Conservation (phyloP, 2,113 vertebrate species). For the Butastur rufipennis region DNA sequence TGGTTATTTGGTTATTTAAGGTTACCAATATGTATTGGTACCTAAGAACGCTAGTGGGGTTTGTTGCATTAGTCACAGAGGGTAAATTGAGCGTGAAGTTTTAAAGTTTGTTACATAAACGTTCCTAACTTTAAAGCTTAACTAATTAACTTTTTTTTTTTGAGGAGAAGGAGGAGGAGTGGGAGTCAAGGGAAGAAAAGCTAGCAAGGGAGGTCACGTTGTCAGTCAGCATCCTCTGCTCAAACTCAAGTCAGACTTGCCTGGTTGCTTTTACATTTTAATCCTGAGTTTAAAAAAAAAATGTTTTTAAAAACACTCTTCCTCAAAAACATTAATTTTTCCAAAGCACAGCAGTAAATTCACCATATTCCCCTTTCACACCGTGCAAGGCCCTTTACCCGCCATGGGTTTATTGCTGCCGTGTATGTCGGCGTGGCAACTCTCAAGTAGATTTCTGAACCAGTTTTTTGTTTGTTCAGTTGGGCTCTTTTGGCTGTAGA, state of each 20-base stretch:
- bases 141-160: no score
- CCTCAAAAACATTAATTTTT: background rate
- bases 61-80: accelerated
- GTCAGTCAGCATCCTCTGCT: no score
- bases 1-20: no score
- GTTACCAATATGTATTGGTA: no score
- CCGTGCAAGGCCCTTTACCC: no score
- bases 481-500: no score
- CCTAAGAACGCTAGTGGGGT: background rate
- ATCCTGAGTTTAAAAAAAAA: background rate
- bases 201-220: background rate
- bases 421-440: accelerated
- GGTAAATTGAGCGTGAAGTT: background rate
- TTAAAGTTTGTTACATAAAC: background rate
- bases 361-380: background rate
- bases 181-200: background rate
- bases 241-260: background rate
- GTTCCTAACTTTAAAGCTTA: background rate
- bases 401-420: accelerated
- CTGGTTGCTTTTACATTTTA: background rate
- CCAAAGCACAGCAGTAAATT: background rate
- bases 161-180: accelerated
- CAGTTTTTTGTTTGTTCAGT: background rate
- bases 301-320: background rate
- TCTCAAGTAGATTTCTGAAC: background rate